A percentile compares a stretch with the other conserved stretches of the same genome.
Conservation (phyloP, 2,888 invertebrate species). For the Timema cristinae region DNA sequence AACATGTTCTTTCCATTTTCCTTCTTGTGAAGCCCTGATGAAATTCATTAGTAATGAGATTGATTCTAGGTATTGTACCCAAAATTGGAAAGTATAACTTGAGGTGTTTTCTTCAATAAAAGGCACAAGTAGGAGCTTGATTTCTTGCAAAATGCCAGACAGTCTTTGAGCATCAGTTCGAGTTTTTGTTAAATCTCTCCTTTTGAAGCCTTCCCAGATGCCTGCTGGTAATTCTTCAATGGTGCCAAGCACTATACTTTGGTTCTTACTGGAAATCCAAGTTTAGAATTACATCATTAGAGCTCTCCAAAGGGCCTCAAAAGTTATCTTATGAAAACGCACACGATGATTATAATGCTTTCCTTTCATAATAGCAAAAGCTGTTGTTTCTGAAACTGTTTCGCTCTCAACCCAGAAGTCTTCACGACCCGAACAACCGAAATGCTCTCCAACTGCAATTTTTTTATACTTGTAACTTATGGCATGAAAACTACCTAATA, state of each 20-base stretch:
- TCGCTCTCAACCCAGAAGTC: neutral
- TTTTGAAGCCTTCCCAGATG: neutral
- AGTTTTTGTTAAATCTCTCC: too few relatives aligned
- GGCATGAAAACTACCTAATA: neutral
- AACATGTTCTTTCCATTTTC: neutral
- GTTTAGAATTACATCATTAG: neutral
- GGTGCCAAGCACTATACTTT: neutral
- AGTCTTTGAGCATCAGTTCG: neutral
- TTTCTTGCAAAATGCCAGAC: neutral
- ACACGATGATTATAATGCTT: neutral
- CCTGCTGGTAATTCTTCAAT: neutral
- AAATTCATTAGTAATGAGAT: conserved; percentile 4
- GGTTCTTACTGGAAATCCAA: conserved; percentile 1
- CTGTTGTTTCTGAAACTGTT: neutral
- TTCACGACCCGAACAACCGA: neutral
- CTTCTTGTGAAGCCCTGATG: neutral
- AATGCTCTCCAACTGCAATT: neutral
- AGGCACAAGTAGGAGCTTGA: neutral
- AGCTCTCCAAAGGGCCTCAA: neutral
- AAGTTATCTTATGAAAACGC: neutral
- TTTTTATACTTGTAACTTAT: neutral
- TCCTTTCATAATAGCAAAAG: neutral
- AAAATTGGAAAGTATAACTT: neutral
- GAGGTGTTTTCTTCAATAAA: conserved; percentile 1
- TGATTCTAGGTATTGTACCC: neutral